Percentiles rank a stretch among this genome's conserved stretches.
Conservation (phyloP, 2,888 invertebrate genomes). For the Ramazzottius varieornatus region DNA sequence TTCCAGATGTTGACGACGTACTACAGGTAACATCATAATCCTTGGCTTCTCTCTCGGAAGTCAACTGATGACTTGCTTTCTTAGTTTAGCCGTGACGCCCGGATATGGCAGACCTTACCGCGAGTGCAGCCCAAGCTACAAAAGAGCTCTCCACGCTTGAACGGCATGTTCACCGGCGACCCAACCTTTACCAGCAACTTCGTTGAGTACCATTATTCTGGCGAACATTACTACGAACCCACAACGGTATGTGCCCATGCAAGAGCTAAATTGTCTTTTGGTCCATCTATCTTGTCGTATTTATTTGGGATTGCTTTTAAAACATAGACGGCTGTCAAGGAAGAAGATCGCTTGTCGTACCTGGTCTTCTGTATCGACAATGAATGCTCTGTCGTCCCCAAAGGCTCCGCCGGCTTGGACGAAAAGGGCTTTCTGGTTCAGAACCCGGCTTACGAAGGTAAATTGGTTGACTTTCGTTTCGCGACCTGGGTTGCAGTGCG, state of each 20-base stretch:
- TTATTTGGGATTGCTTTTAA: neutral
- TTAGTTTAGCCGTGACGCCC: neutral
- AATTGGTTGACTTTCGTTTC: neutral
- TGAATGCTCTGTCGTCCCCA: neutral
- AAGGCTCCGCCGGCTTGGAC: neutral
- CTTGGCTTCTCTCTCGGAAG: no score
- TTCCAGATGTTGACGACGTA: neutral
- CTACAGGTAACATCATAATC: slow-evolving; percentile 1
- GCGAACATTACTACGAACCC: neutral
- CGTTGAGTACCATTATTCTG: neutral
- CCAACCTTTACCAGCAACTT: neutral
- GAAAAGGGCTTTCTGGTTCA: neutral
- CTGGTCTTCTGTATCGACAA: neutral
- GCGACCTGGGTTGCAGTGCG: no score
- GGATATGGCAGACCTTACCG: slow-evolving; percentile 2
- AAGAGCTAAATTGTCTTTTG: neutral
- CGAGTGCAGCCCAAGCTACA: neutral
- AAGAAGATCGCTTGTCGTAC: neutral
- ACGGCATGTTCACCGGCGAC: neutral
- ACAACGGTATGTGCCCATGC: neutral
- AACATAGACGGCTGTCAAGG: neutral
- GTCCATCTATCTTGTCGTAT: neutral
- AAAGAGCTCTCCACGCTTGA: neutral
- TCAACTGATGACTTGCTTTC: no score
- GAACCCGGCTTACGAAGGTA: neutral